Evolutionary conservation across 2,888 invertebrate genomes (phyloP), one percentile per base, ranked within the genome.

Genomic region (Steinernema carpocapsae): DNA sequence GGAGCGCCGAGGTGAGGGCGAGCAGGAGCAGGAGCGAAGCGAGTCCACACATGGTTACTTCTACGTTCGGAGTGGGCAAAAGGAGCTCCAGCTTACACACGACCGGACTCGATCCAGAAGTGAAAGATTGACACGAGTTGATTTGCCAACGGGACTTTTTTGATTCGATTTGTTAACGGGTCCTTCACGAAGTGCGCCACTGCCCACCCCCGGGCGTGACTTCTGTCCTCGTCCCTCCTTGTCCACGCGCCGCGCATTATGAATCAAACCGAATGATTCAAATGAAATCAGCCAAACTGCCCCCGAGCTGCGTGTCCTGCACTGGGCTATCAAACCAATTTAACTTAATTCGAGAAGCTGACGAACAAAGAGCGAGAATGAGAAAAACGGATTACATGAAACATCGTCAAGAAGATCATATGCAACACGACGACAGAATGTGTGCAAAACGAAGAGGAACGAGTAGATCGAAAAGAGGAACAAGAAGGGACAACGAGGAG

Each of bases 81-180:
- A n/a, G 24, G 52, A 52, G 24, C 48, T 48, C 48, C 12, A 52
- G 37, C 37, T 37, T 37, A 37, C 37, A 37, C 37, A 37, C 37
- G 37, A 26, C 32, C 22, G 64, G 64, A 37, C 32, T 64, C 64
- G 37, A 64, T 64, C 64, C 32, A 64, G 64, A 64, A 64, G 64
- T 64, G 37, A 64, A 14, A 64, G 64, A 64, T 64, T 22, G 64
- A 64, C 64, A 10, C 37, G 64, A 32, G 64, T 64, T 64, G 64
- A 64, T 64, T 64, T 64, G 64, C 64, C n/a, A 64, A 64, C 29
- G 37, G 32, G 64, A 29, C 64, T 26, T 64, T 56, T 64, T 64
- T 26, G 32, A 64, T 29, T 64, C 37, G 64, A 64, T 64, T 64
- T 64, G 64, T 26, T 22, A 56, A 56, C 29, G 37, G 32, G 64